These are phyloP conservation scores for Ricordea florida DNA, from an alignment of 92 coral and sea anemone species.

Conservation along the genomic window DNA sequence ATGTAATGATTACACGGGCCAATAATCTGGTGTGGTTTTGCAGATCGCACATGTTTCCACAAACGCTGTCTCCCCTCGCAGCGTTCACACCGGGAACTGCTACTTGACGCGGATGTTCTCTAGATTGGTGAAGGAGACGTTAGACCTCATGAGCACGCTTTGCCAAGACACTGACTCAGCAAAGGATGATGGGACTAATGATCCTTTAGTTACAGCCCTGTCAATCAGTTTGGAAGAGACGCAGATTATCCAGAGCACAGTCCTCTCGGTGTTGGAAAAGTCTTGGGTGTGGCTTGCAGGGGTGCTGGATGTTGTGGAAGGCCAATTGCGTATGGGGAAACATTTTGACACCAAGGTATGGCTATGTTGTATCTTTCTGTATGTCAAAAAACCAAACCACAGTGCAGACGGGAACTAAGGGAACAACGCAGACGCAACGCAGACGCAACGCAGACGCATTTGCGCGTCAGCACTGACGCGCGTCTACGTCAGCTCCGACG, in stretches of 20 bases:
- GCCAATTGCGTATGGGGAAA: conserved; percentile 75
- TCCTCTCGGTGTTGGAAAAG: conserved; percentile 55
- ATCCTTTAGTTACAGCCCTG: conserved; percentile 55
- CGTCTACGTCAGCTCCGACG: too few species aligned
- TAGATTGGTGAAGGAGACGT: conserved; percentile 79
- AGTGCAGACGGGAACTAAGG: too few species aligned
- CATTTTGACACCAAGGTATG: conserved; percentile 88
- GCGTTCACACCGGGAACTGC: conserved; percentile 92
- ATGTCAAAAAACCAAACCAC: too few species aligned
- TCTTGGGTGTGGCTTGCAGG: conserved; percentile 87
- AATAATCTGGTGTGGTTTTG: too few species aligned
- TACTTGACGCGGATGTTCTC: conserved; percentile 91
- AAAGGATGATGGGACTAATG: conserved; percentile 15
- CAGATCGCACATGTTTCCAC: conserved; percentile 42
- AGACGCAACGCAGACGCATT: too few species aligned
- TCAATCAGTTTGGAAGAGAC: conserved; percentile 45
- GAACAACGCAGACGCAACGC: too few species aligned
- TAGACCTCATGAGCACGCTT: conserved; percentile 62
- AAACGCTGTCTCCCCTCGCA: conserved; percentile 75
- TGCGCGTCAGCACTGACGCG: too few species aligned
- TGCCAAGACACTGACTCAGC: conserved; percentile 19
- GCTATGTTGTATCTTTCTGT: too few species aligned
- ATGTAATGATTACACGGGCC: too few species aligned
- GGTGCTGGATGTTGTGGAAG: conserved; percentile 84
- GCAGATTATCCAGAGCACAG: conserved; percentile 42